Base-by-base conservation (phyloP, 2,888 invertebrate species). In the Orchestes rusci region DNA sequence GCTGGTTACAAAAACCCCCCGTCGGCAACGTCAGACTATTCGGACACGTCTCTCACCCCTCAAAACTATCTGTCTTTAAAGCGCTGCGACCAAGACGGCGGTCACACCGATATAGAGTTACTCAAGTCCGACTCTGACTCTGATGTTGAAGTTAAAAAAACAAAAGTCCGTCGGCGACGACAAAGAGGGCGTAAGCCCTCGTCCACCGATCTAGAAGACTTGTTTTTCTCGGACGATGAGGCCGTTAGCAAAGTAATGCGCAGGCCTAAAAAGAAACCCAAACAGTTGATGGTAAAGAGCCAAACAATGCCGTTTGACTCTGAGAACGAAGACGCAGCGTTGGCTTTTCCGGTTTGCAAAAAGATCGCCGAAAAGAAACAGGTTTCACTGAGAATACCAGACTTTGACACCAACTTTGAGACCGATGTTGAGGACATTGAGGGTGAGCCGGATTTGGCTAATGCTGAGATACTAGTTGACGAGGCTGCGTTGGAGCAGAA, bases 351-450 rank as follows among this genome's bases (percentile, higher is more conserved):
- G 7, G 27, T 58, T 3, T 56, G 56, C 37, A 62, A 61, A 40
- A 50, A 52, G 38, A 47, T 55, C 30, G 55, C 53, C 17, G 38
- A 43, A 8, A 58, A 56, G 45, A 57, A 56, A 7, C 38, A 32
- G 29, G 49, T 30, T 12, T 37, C 43, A 16, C 43, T 60, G 10
- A 51, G 50, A 16, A 50, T 57, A 29, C 56, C 57, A 4, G 54
- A 58, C n/a, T 54, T 53, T 43, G 56, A 59, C 16, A 56, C 53
- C 16, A 59, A 56, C 35, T 57, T 57, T 45, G 34, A 61, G 8
- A 70, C 68, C 2, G 69, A 68, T 46, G 64, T 66, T 28, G 70
- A 71, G 52, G 67, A 66, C 29, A 47, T 70, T 10, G 70, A 69
- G 12, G 67, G 64, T 28, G 62, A 66, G 7, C 65, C 67, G 43